Evolutionary conservation across 1,140 invertebrate species (phyloP).

Genomic region (Tetramorium alpestre): DNA sequence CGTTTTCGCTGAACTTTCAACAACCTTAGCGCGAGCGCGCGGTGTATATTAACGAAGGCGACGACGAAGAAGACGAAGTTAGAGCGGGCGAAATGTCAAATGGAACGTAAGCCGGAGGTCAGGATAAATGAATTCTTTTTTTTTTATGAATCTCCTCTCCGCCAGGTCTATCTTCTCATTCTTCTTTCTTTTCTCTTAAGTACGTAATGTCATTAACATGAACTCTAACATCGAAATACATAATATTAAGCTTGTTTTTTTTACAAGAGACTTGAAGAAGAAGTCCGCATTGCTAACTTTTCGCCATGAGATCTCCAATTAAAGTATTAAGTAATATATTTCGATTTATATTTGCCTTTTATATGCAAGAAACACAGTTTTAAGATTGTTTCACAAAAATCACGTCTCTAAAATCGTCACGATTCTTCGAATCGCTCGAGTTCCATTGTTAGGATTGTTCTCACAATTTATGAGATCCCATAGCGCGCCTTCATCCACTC

Average conservation of each 20-base stretch:
- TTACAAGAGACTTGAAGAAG: background rate
- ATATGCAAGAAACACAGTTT: background rate
- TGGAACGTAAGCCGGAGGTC: slow-evolving; percentile 55
- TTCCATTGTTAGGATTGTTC: slow-evolving; percentile 47
- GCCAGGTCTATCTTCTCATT: background rate
- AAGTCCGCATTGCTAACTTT: background rate
- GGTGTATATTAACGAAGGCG: slow-evolving; percentile 68
- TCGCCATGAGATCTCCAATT: background rate
- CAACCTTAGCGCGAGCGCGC: slow-evolving; percentile 33
- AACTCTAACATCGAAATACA: background rate
- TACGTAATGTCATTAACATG: slow-evolving; percentile 12
- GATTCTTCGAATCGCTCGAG: background rate
- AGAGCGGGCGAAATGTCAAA: slow-evolving; percentile 61
- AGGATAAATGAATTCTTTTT: slow-evolving; percentile 51
- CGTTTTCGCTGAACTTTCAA: slow-evolving; percentile 50
- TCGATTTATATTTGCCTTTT: background rate
- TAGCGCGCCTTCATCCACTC: slow-evolving; percentile 44
- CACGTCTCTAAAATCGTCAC: background rate
- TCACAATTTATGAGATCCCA: slow-evolving; percentile 59
- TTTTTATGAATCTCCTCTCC: slow-evolving; percentile 7
- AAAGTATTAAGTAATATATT: background rate
- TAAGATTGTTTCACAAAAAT: slow-evolving; percentile 21
- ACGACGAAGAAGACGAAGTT: slow-evolving; percentile 57
- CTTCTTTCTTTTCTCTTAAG: background rate
- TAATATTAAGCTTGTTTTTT: background rate